Percentiles rank a stretch among this genome's conserved stretches.
Evolutionary conservation across 2,888 invertebrate genomes (phyloP).

Genomic region (Pyrocoelia pectoralis): DNA sequence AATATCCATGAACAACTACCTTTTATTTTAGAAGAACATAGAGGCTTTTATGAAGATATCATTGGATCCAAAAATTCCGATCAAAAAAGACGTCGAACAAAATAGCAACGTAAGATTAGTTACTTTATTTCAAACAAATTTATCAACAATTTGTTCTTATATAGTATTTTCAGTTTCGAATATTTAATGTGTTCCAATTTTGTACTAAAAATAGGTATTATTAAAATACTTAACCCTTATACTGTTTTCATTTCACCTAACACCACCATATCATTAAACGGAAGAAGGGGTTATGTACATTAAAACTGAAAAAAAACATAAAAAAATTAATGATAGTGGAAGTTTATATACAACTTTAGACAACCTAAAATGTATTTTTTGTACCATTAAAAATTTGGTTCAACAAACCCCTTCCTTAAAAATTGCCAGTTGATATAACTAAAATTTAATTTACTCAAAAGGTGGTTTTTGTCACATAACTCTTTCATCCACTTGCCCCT

Average conservation of each 20-base stretch:
- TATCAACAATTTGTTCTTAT: too few species aligned
- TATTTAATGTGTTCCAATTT: too few species aligned
- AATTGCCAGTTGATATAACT: background rate
- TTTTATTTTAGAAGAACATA: constrained; percentile 20
- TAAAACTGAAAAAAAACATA: constrained; percentile 5
- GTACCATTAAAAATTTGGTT: constrained; percentile 1
- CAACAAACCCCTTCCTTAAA: constrained; percentile 3
- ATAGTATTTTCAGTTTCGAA: too few species aligned
- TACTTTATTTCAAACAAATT: background rate
- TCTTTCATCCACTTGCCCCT: constrained; percentile 21
- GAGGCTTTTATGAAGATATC: constrained; percentile 27
- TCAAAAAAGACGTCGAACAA: constrained; percentile 16
- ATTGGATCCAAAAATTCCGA: constrained; percentile 4
- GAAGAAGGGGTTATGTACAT: constrained; percentile 20
- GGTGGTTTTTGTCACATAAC: constrained; percentile 8
- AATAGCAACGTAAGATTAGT: background rate
- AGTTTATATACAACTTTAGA: constrained; percentile 4
- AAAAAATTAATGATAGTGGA: constrained; percentile 3
- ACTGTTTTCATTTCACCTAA: constrained; percentile 3
- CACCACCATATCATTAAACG: constrained; percentile 5
- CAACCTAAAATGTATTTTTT: too few species aligned
- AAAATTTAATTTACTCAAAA: constrained; percentile 11
- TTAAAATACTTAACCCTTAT: constrained; percentile 9
- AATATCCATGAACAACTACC: constrained; percentile 20
- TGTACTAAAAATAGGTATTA: background rate